Percentiles rank a stretch among this genome's conserved stretches.
These are phyloP conservation scores for Cichlasoma orientale DNA, from an alignment of 2,797 vertebrate genomes.

Conservation along the genomic window DNA sequence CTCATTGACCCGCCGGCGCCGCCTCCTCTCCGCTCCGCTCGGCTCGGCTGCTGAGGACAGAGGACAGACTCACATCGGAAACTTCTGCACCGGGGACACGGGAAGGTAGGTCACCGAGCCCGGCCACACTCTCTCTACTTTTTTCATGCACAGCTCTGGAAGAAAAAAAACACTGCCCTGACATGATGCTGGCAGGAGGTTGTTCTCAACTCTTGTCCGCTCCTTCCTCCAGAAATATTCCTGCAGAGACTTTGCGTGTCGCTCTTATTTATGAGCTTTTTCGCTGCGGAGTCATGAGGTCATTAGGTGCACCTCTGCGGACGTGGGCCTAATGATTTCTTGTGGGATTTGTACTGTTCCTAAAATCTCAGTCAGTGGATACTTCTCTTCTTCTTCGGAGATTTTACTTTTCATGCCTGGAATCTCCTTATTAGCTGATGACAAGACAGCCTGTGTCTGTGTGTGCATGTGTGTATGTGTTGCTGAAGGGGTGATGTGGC, in stretches of 20 bases:
- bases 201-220: background rate
- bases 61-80: slow-evolving; percentile 48
- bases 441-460: slow-evolving; percentile 14
- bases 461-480: slow-evolving; percentile 3
- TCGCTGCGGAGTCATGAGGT: background rate
- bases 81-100: slow-evolving; percentile 49
- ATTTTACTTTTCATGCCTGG: background rate
- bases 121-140: background rate
- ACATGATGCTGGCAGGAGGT: slow-evolving; percentile 51
- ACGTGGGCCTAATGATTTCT: background rate
- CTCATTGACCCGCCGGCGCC: slow-evolving; percentile 63
- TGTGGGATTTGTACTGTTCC: background rate
- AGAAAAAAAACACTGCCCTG: slow-evolving; percentile 9
- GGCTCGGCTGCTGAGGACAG: slow-evolving; percentile 53
- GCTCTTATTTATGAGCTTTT: background rate
- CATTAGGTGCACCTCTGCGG: background rate
- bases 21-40: slow-evolving; percentile 49
- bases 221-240: background rate
- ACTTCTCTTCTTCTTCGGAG: background rate
- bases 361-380: background rate
- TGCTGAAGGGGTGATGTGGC: slow-evolving; percentile 64
- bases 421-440: slow-evolving; percentile 29
- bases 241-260: slow-evolving; percentile 19
- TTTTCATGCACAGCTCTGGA: slow-evolving; percentile 12
- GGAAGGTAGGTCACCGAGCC: slow-evolving; percentile 57